Evolutionary conservation across 2,113 vertebrate species (phyloP).

Genomic region (Etheostoma spectabile): DNA sequence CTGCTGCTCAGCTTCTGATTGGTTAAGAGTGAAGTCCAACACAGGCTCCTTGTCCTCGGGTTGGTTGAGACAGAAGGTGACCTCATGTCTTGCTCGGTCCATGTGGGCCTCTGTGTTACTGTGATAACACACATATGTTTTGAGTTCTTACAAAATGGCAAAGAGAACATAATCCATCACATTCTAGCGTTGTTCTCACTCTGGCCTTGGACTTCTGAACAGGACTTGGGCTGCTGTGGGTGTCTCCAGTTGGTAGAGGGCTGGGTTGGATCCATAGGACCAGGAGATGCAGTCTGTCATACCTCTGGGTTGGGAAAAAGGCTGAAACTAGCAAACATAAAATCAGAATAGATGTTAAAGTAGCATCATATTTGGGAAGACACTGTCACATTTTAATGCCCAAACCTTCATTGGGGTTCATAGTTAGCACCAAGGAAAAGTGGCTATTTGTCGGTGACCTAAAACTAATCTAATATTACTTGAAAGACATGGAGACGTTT

Average conservation of each 20-base stretch:
- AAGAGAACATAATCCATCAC: not conserved
- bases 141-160: not conserved
- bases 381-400: not conserved
- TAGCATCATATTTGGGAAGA: not conserved
- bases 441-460: not conserved
- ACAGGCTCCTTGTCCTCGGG: conserved; percentile 25
- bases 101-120: conserved; percentile 44
- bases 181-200: conserved; percentile 75
- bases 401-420: not conserved
- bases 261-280: conserved; percentile 53
- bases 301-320: conserved; percentile 77
- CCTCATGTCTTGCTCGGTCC: not conserved
- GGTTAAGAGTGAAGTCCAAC: conserved; percentile 53
- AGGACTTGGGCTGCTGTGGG: conserved; percentile 44
- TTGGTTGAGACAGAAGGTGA: conserved; percentile 38
- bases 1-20: conserved; percentile 29
- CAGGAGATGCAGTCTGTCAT: conserved; percentile 65
- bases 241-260: conserved; percentile 53
- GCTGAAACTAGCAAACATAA: conserved; percentile 56
- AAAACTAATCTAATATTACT: not conserved
- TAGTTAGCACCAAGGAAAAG: not conserved
- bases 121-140: conserved; percentile 1
- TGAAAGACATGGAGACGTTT: not conserved
- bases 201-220: conserved; percentile 68
- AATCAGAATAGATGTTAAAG: not conserved